phyloP scores from a whole-genome alignment of 2,113 vertebrate species.

The Edolisoma coerulescens region DNA sequence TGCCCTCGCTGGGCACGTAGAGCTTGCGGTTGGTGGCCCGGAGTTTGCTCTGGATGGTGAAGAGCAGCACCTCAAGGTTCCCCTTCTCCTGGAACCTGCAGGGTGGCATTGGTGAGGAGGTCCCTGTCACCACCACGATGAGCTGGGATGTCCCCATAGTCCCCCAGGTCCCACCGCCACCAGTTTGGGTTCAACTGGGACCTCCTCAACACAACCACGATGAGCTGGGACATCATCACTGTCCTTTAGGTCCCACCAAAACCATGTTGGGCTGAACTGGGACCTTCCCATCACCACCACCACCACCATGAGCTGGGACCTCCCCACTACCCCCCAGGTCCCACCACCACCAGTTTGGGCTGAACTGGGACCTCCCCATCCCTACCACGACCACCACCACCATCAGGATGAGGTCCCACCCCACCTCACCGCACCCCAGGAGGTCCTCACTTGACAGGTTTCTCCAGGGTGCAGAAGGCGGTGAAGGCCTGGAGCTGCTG shows the following conservation, averaged over 20 bases:
- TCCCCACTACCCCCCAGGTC: no score
- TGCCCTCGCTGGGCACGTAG: slow-evolving; percentile 89
- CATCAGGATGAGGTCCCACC: neutral
- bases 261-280: no score
- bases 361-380: no score
- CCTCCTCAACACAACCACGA: fast-evolving
- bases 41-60: slow-evolving; percentile 96
- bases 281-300: no score
- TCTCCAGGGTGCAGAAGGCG: slow-evolving; percentile 93
- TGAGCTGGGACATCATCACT: neutral
- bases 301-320: no score
- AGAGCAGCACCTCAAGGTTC: slow-evolving; percentile 93
- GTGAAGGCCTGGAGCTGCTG: slow-evolving; percentile 96
- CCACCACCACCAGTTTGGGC: no score
- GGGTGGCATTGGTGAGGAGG: neutral
- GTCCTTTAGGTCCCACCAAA: no score
- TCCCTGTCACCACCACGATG: fast-evolving
- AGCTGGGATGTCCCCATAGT: fast-evolving
- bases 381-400: neutral
- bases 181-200: neutral
- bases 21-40: slow-evolving; percentile 91
- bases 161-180: fast-evolving
- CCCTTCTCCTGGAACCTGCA: slow-evolving; percentile 94
- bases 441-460: slow-evolving; percentile 86
- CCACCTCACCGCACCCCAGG: fast-evolving